Base-by-base conservation (phyloP, 2,888 invertebrate genomes). In the Sphecodes monilicornis region DNA sequence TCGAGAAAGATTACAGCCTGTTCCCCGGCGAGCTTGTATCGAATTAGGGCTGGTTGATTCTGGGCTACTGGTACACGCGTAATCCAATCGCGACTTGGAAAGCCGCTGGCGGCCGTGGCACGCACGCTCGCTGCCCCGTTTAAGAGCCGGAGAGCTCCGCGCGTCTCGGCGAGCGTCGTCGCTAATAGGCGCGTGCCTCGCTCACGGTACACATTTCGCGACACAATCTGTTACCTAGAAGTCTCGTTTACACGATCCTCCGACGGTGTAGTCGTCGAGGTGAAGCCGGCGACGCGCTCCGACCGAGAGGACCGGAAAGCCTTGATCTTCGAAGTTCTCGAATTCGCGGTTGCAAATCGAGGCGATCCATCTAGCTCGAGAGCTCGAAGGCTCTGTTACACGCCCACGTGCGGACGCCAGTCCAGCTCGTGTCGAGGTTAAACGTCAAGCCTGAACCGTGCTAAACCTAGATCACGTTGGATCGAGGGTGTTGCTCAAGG, bases 21-120 rank as follows among this genome's bases (percentile, higher is more conserved):
- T 39, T 66, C 11, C 36, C 66, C 36, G 32, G n/a, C 43, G 66
- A 64, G 36, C 43, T 60, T 29, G n/a, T 41, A 46, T 64, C 75
- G 64, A 64, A 66, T 75, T 39, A 64, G 66, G 39, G 64, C 66
- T 26, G 22, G 32, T n/a, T 22, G 75, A 60, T 70, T 78, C 60
- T 71, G 50, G 71, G 71, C 60, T 78, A 78, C 71, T 71, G 71
- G 41, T 57, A 41, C 77, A 43, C 57, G 69, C 57, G 64, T 64
- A 71, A 78, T 70, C 43, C 64, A 43, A 39, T 69, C 26, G 68
- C 57, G 69, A 26, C 18, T 29, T 71, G 71, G 60, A 60, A 78
- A 60, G 57, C 32, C 32, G 64, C 29, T 75, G n/a, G 32, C 46
- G 68, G 5, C 68, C 41, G 68, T 39, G 39, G 43, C 57, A 39